A percentile compares a stretch with the other conserved stretches of the same genome.
These are phyloP conservation scores for Zaprionus camerounensis DNA, from an alignment of 1,140 invertebrate species.

Conservation along the genomic window DNA sequence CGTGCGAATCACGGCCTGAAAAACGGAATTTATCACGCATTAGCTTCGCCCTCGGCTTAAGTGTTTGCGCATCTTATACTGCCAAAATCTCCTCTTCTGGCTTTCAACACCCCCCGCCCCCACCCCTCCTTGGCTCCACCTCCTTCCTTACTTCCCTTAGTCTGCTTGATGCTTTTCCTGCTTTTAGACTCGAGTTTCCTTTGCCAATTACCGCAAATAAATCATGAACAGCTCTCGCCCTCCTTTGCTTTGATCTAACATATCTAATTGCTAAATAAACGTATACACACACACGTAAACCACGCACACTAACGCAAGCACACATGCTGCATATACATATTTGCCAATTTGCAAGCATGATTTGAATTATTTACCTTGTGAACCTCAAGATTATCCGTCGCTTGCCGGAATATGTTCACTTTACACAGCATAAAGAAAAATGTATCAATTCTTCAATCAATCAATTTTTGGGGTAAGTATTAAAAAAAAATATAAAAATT, in stretches of 20 bases:
- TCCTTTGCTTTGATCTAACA: slow-evolving; percentile 18
- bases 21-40: slow-evolving; percentile 45
- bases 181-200: slow-evolving; percentile 4
- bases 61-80: background rate
- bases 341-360: background rate
- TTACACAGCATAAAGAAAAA: background rate
- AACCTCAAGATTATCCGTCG: background rate
- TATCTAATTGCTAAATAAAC: slow-evolving; percentile 16
- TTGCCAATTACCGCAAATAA: slow-evolving; percentile 32
- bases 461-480: too few species aligned
- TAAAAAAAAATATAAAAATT: too few species aligned
- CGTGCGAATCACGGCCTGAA: slow-evolving; percentile 22
- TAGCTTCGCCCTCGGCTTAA: slow-evolving; percentile 13
- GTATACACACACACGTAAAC: background rate
- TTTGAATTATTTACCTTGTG: slow-evolving; percentile 4
- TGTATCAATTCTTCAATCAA: too few species aligned
- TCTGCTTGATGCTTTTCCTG: background rate
- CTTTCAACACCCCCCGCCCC: too few species aligned
- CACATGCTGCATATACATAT: background rate
- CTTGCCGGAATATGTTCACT: background rate
- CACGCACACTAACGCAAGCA: background rate
- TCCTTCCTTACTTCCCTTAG: background rate
- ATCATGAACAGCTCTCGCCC: slow-evolving; percentile 24
- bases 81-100: background rate
- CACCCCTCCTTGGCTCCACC: fast-evolving